Percentiles rank a stretch among this genome's conserved stretches.
Conservation (phyloP, 2,888 invertebrate species). For the Trisateles emortualis region DNA sequence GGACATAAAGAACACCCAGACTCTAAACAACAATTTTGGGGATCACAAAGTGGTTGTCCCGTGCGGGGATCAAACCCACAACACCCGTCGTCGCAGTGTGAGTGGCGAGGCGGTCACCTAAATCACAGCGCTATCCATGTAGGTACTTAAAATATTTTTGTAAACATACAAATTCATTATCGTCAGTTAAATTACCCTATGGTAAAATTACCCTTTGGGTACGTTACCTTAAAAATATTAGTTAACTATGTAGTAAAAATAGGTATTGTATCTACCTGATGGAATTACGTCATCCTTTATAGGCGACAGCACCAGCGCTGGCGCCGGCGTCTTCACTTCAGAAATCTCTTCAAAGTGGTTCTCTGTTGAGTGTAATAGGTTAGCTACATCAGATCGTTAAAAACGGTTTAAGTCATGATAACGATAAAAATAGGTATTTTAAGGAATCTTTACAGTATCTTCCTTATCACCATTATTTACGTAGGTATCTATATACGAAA, state of each 20-base stretch:
- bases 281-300: slow-evolving; percentile 9
- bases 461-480: not conserved
- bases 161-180: slow-evolving; percentile 2
- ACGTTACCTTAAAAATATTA: slow-evolving; percentile 8
- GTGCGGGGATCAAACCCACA: not conserved
- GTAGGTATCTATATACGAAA: slow-evolving; percentile 9
- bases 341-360: slow-evolving; percentile 6
- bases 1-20: slow-evolving; percentile 1
- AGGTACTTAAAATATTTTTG: not conserved
- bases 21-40: not conserved
- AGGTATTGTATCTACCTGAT: slow-evolving; percentile 2
- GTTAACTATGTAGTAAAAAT: not conserved
- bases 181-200: no score
- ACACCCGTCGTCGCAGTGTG: not conserved
- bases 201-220: slow-evolving; percentile 8
- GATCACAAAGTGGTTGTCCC: not conserved
- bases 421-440: slow-evolving; percentile 4
- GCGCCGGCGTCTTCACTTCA: slow-evolving; percentile 4
- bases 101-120: not conserved
- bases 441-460: not conserved
- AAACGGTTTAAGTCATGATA: not conserved
- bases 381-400: slow-evolving; percentile 2
- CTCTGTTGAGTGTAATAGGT: slow-evolving; percentile 7
- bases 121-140: not conserved
- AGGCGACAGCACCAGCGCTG: slow-evolving; percentile 3